A percentile compares a stretch with the other conserved stretches of the same genome.
Conservation (phyloP, 2,888 invertebrate genomes). For the Labia minor region DNA sequence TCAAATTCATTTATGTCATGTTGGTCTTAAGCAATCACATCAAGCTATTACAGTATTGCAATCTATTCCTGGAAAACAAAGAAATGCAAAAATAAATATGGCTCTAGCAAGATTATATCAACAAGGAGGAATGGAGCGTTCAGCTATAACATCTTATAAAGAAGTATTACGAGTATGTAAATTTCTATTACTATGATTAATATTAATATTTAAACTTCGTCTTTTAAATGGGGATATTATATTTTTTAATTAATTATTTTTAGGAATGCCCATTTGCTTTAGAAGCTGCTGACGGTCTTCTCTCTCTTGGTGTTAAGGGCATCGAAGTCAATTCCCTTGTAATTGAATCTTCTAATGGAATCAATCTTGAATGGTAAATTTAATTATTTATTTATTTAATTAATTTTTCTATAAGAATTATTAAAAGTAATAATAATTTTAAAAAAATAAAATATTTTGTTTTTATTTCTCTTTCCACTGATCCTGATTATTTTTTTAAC, state of each 20-base stretch:
- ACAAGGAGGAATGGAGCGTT: conserved; percentile 55
- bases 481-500: too few relatives aligned
- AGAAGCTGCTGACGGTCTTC: conserved; percentile 60
- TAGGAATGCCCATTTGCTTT: conserved; percentile 61
- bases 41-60: conserved; percentile 46
- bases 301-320: conserved; percentile 60
- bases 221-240: too few relatives aligned
- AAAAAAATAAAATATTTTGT: conserved; percentile 15
- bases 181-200: too few relatives aligned
- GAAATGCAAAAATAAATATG: conserved; percentile 64
- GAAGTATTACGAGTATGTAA: conserved; percentile 56
- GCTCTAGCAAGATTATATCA: conserved; percentile 62
- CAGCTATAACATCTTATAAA: conserved; percentile 63
- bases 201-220: too few relatives aligned
- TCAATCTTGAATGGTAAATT: conserved; percentile 40
- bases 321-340: conserved; percentile 63
- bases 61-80: conserved; percentile 49
- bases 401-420: neutral
- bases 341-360: conserved; percentile 40
- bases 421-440: neutral
- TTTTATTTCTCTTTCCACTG: conserved; percentile 39
- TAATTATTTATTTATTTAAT: neutral
- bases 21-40: conserved; percentile 51
- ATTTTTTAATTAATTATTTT: too few relatives aligned
- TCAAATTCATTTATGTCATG: conserved; percentile 56